Evolutionary conservation across 2,113 vertebrate species (phyloP).

Genomic region (Paraplagusia blochii): DNA sequence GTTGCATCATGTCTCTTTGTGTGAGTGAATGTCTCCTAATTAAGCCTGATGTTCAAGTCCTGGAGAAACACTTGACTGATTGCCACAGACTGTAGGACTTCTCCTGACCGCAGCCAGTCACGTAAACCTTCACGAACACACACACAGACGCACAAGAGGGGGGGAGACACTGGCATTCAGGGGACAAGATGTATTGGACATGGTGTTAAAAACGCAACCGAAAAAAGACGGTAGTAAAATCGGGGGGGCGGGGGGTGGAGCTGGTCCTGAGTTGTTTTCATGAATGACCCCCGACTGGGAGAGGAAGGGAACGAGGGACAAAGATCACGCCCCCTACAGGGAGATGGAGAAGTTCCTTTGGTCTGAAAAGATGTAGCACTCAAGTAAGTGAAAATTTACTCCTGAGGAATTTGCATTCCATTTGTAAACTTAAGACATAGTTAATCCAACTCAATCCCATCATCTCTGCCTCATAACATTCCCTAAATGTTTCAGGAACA

Average conservation of each 20-base stretch:
- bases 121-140: slow-evolving; percentile 13
- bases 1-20: slow-evolving; percentile 65
- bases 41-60: slow-evolving; percentile 67
- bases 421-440: slow-evolving; percentile 15
- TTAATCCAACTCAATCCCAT: background rate
- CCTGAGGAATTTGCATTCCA: slow-evolving; percentile 14
- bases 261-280: slow-evolving; percentile 55
- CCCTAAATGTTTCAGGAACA: background rate
- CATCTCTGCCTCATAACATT: background rate
- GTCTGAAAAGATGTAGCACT: slow-evolving; percentile 22
- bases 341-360: slow-evolving; percentile 29
- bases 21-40: slow-evolving; percentile 69
- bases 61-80: slow-evolving; percentile 68
- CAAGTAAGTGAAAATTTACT: slow-evolving; percentile 19
- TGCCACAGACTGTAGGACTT: slow-evolving; percentile 59
- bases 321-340: slow-evolving; percentile 43
- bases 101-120: slow-evolving; percentile 38
- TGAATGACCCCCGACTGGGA: slow-evolving; percentile 62
- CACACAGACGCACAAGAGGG: slow-evolving; percentile 1
- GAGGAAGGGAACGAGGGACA: slow-evolving; percentile 48
- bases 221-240: slow-evolving; percentile 47
- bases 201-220: slow-evolving; percentile 57
- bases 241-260: slow-evolving; percentile 24
- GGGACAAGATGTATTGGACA: slow-evolving; percentile 53
- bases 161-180: slow-evolving; percentile 35